Evolutionary conservation across 1,140 invertebrate species (phyloP).

Genomic region (Pachypeltis micranthus): DNA sequence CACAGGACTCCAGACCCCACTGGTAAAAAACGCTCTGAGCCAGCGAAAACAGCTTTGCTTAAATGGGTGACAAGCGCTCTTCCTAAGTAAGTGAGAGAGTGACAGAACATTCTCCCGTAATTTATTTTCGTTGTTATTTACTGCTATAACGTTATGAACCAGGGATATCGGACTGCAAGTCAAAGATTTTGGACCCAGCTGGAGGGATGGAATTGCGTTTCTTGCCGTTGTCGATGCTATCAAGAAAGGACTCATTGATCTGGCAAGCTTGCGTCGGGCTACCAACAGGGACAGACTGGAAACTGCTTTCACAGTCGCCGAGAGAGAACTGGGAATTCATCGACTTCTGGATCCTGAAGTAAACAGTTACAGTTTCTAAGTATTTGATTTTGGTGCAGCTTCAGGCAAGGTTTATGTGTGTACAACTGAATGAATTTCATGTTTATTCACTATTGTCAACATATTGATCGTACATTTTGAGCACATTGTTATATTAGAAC

Average conservation of each 20-base stretch:
- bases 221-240: constrained; percentile 92
- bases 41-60: constrained; percentile 79
- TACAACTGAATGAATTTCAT: no score
- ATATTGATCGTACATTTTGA: no score
- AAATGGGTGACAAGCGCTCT: constrained; percentile 90
- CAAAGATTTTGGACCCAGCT: constrained; percentile 89
- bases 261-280: constrained; percentile 61
- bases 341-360: constrained; percentile 77
- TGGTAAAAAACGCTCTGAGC: constrained; percentile 69
- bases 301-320: constrained; percentile 87
- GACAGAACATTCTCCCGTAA: no score
- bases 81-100: constrained; percentile 75
- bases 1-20: constrained; percentile 42
- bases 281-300: constrained; percentile 74
- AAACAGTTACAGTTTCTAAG: no score
- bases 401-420: no score
- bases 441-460: no score
- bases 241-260: constrained; percentile 82
- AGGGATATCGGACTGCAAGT: constrained; percentile 80
- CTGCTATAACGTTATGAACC: no score
- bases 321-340: constrained; percentile 84
- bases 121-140: no score
- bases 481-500: no score
- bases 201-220: constrained; percentile 95
- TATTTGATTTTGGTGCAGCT: no score